These are phyloP conservation scores for Onchidella celtica DNA, from an alignment of 2,888 invertebrate genomes.

Conservation along the genomic window DNA sequence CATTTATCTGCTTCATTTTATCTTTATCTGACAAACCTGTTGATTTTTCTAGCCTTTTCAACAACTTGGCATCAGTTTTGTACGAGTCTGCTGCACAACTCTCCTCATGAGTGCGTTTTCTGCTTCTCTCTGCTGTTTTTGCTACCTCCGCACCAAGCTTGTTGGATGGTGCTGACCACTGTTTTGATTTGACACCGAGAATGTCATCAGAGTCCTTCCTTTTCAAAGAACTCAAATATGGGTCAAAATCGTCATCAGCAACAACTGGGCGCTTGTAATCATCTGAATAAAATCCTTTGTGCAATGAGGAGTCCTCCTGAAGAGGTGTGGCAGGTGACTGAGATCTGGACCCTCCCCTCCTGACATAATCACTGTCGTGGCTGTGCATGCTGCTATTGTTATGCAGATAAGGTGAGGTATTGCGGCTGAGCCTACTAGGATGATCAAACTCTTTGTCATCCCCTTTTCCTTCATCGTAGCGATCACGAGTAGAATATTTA, in stretches of 20 bases:
- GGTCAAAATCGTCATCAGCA: conserved; percentile 24
- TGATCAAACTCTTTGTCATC: conserved; percentile 50
- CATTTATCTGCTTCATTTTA: not conserved
- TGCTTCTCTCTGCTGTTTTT: conserved; percentile 58
- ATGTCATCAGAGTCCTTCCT: conserved; percentile 33
- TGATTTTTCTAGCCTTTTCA: conserved; percentile 43
- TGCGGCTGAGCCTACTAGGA: conserved; percentile 36
- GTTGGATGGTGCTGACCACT: conserved; percentile 14
- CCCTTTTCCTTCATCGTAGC: conserved; percentile 50
- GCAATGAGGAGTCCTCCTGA: conserved; percentile 66
- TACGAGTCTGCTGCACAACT: conserved; percentile 54
- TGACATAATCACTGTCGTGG: conserved; percentile 45
- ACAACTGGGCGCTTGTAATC: conserved; percentile 54
- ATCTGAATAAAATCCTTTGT: conserved; percentile 47
- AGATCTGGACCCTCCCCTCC: conserved; percentile 45
- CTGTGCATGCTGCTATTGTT: conserved; percentile 51
- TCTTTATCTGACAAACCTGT: not conserved
- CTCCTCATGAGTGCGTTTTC: conserved; percentile 71
- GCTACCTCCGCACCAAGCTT: conserved; percentile 54
- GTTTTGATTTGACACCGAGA: conserved; percentile 13
- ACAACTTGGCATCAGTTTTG: conserved; percentile 44
- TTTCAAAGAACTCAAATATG: conserved; percentile 17
- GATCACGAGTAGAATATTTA: conserved; percentile 51
- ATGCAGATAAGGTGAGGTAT: conserved; percentile 50
- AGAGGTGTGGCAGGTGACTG: conserved; percentile 70